These are phyloP conservation scores for Cydia pomonella DNA, from an alignment of 1,140 invertebrate species.

Conservation along the genomic window DNA sequence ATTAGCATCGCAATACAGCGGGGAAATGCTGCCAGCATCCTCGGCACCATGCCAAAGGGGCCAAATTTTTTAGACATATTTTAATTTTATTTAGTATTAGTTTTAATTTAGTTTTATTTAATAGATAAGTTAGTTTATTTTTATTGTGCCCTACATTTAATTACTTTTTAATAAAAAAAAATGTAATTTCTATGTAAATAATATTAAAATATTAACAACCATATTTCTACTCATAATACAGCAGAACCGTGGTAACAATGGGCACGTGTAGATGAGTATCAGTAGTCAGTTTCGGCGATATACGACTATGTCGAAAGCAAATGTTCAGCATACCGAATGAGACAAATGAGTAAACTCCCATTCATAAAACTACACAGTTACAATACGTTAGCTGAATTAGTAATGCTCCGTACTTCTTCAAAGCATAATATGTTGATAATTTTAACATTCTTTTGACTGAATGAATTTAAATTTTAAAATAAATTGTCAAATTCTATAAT, in stretches of 20 bases:
- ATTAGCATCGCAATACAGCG: too few relatives aligned
- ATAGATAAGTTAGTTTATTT: too few relatives aligned
- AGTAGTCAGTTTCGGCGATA: conserved; percentile 15
- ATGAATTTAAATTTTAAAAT: too few relatives aligned
- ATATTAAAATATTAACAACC: background rate
- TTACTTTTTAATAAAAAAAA: too few relatives aligned
- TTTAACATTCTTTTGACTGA: background rate
- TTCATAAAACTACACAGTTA: conserved; percentile 46
- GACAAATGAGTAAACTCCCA: conserved; percentile 30
- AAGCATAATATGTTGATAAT: background rate
- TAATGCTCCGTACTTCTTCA: conserved; percentile 4
- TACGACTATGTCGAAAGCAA: conserved; percentile 19
- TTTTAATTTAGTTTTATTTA: too few relatives aligned
- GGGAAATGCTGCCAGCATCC: too few relatives aligned
- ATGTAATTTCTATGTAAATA: background rate
- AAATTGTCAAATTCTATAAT: too few relatives aligned
- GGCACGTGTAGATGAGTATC: conserved; percentile 27
- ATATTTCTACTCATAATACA: background rate
- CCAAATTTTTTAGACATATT: too few relatives aligned
- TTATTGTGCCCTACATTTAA: too few relatives aligned
- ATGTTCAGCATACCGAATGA: conserved; percentile 21
- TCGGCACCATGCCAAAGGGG: too few relatives aligned
- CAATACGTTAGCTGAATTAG: conserved; percentile 41
- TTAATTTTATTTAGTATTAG: too few relatives aligned
- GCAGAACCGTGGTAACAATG: conserved; percentile 5